Evolutionary conservation across 2,113 vertebrate genomes (phyloP), one percentile per base, ranked within the genome.

Genomic region (Nerophis lumbriciformis): DNA sequence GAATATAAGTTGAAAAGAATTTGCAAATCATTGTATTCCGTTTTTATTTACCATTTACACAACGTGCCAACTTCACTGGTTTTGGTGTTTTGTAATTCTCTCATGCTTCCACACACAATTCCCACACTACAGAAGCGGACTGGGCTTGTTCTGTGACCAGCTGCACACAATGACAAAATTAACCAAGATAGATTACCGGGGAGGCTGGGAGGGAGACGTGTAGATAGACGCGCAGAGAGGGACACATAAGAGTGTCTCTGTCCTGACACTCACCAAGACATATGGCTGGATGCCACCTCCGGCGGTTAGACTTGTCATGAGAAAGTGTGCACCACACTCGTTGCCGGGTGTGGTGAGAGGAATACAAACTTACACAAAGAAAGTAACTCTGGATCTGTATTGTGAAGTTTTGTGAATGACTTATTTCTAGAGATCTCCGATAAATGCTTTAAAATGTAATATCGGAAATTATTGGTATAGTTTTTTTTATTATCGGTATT

Each of bases 181-280:
- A 91, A 89, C 88, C 83, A 89, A 91, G 88, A 90, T 82, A 88
- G 89, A 91, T 88, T 85, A 86, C 86, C 65, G 77, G 73, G 55
- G 66, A 83, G 53, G 59, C 15, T 42, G 38, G 37, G 66, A 53
- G 37, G 47, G 57, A 53, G 35, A 35, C 6, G 54, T 37, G 50
- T 13, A 68, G 36, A 65, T 55, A 58, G n/a, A 51, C 49, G 63
- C 37, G 65, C 9, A 39, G 49, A 70, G 61, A 65, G 12, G 70
- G 15, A 13, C 8, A 58, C 37, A 65, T 42, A 35, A 10, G 71
- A 19, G 54, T 51, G 45, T 55, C 28, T 56, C 54, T 42, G 53
- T 8, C 53, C 9, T 55, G 53, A 56, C 42, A 28, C 9, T 47
- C 56, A 47, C 35, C 56, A 10, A 21, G 57, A 59, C 45, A 59